phyloP scores from a whole-genome alignment of 2,888 invertebrate species.

The Caenorhabditis panamensis region DNA sequence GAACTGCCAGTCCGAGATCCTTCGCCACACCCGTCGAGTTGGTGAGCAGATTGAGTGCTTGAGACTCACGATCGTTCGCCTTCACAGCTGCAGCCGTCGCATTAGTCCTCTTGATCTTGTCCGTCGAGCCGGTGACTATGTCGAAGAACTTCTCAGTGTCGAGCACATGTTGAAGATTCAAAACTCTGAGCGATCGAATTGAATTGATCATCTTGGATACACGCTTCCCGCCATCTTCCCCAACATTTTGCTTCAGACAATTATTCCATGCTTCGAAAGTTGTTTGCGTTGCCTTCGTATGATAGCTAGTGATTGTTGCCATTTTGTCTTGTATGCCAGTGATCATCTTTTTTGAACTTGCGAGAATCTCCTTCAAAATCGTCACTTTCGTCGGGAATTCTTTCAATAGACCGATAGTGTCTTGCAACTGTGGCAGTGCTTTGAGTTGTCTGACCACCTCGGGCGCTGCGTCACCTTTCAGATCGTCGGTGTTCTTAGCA shows the following conservation, averaged over 20 bases:
- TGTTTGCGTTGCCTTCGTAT: background rate
- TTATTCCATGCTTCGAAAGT: background rate
- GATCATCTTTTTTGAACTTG: too few relatives aligned
- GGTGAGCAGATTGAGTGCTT: background rate
- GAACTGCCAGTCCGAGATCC: background rate
- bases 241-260: background rate
- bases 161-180: too few relatives aligned
- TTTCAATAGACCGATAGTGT: too few relatives aligned
- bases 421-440: too few relatives aligned
- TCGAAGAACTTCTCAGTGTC: too few relatives aligned
- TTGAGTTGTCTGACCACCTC: too few relatives aligned
- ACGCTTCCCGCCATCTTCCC: background rate
- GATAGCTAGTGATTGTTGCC: background rate
- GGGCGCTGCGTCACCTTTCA: too few relatives aligned
- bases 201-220: background rate
- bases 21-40: background rate
- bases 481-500: too few relatives aligned
- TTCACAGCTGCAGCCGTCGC: background rate
- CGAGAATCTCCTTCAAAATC: too few relatives aligned
- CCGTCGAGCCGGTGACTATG: background rate
- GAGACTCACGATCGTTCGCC: background rate
- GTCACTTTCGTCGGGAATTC: too few relatives aligned
- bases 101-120: background rate
- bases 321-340: too few relatives aligned
- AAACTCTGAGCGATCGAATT: background rate